Base-by-base conservation (phyloP, 2,113 vertebrate species). In the Rhinopithecus roxellana region DNA sequence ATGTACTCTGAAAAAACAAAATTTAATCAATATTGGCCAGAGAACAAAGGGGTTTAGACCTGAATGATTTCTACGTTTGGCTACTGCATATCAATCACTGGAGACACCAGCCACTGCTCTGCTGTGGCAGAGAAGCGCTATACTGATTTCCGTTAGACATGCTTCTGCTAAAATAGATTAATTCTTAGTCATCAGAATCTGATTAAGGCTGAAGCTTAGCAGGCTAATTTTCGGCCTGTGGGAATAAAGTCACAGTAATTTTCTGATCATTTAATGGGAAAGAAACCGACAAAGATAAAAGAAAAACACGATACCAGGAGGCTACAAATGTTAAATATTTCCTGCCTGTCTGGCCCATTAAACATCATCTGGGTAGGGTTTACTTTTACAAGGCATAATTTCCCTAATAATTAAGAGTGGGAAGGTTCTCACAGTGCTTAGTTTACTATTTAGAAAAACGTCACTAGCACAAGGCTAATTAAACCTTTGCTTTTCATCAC, bases 101-200 rank as follows among this genome's bases (percentile, higher is more conserved):
- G 55, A n/a, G 82, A 93, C 55, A 91, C 64, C 69, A 61, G 77
- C 1, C 0, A 35, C 75, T 10, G 6, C 84, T 84, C 50, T 38
- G 52, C 77, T 27, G 25, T 30, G 72, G 61, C 50, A 69, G n/a
- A 92, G 43, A 83, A 74, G 74, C 72, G 59, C 79, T 22, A 10
- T 30, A 35, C 90, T 86, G 89, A 90, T 93, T 97, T 97, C 87
- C 0, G 0, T 95, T 93, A 86, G 87, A 88, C 83, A 57, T 10
- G 75, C 89, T 97, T 77, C 87, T 1, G 1, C 27, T 79, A 93
- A 89, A 95, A 94, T 82, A 93, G 83, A 95, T 95, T 90, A 92
- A 97, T 95, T 95, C 87, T 93, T 93, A 90, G 72, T 96, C 94
- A 93, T 97, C 93, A 69, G 61, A 78, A 84, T 94, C 52, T 94